Evolutionary conservation across 2,888 invertebrate species (phyloP).

Genomic region (Lasioglossum vierecki): DNA sequence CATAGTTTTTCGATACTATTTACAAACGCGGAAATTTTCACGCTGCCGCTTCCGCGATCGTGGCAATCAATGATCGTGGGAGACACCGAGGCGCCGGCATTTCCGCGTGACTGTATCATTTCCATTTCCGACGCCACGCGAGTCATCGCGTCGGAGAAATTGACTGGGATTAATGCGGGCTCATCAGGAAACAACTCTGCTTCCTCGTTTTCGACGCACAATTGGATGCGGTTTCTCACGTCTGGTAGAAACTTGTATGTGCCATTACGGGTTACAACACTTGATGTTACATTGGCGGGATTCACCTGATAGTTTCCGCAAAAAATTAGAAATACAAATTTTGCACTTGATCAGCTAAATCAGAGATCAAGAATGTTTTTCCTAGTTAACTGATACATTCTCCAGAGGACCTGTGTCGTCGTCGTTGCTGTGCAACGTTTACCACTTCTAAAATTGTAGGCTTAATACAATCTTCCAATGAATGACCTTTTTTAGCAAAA

Average conservation of each 20-base stretch:
- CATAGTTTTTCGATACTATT: too few species aligned
- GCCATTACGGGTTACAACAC: background rate
- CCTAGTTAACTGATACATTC: too few species aligned
- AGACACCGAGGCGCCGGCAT: background rate
- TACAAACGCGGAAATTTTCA: background rate
- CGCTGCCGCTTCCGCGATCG: background rate
- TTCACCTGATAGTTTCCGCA: background rate
- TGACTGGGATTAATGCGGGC: constrained; percentile 32
- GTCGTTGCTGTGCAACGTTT: background rate
- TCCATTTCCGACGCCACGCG: background rate
- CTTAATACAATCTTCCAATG: too few species aligned
- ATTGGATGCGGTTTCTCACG: constrained; percentile 15
- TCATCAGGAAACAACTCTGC: constrained; percentile 25
- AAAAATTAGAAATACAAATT: too few species aligned
- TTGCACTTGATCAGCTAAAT: too few species aligned
- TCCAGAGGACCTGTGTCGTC: too few species aligned
- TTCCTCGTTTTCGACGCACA: constrained; percentile 20
- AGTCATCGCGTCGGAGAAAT: constrained; percentile 15
- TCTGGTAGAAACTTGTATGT: background rate
- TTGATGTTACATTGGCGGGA: background rate
- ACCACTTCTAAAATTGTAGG: too few species aligned
- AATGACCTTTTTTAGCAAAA: too few species aligned
- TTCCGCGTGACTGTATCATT: constrained; percentile 31
- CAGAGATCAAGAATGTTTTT: too few species aligned
- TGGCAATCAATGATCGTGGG: constrained; percentile 13